Percentiles rank a stretch among this genome's conserved stretches.
These are phyloP conservation scores for Meloidogyne chitwoodi DNA, from an alignment of 1,140 invertebrate genomes.

Conservation along the genomic window DNA sequence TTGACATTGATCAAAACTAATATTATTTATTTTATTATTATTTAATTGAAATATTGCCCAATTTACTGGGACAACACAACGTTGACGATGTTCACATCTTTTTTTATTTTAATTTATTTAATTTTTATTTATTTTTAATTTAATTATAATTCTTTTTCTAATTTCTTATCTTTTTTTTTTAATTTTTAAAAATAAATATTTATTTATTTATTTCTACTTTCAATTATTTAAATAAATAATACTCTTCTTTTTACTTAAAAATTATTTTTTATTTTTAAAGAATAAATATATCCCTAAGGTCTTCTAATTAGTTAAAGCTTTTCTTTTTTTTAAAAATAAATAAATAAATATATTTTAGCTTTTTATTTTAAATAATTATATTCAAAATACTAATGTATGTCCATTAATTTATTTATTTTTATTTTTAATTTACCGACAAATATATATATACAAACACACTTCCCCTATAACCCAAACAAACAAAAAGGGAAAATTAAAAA, in stretches of 20 bases:
- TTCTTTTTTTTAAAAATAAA: too few species aligned
- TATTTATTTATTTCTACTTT: too few species aligned
- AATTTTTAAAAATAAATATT: too few species aligned
- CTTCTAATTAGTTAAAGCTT: constrained; percentile 6
- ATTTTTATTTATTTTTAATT: too few species aligned
- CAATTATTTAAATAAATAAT: too few species aligned
- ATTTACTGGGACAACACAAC: constrained; percentile 17
- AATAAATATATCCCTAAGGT: neutral
- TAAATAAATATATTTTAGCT: too few species aligned
- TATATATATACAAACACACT: neutral
- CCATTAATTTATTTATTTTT: neutral
- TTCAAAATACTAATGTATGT: too few species aligned
- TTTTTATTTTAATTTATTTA: neutral
- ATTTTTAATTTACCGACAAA: neutral
- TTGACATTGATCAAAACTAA: constrained; percentile 17
- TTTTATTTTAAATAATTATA: too few species aligned
- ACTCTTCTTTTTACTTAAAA: too few species aligned
- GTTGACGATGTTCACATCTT: constrained; percentile 18
- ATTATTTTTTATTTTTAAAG: too few species aligned
- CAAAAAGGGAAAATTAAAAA: neutral
- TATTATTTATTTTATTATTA: neutral
- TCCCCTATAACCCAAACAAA: neutral
- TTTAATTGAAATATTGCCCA: constrained; percentile 4
- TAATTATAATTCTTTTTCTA: too few species aligned
- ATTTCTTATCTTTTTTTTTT: too few species aligned